phyloP scores from a whole-genome alignment of 2,797 vertebrate species.

The Hydrolagus colliei region DNA sequence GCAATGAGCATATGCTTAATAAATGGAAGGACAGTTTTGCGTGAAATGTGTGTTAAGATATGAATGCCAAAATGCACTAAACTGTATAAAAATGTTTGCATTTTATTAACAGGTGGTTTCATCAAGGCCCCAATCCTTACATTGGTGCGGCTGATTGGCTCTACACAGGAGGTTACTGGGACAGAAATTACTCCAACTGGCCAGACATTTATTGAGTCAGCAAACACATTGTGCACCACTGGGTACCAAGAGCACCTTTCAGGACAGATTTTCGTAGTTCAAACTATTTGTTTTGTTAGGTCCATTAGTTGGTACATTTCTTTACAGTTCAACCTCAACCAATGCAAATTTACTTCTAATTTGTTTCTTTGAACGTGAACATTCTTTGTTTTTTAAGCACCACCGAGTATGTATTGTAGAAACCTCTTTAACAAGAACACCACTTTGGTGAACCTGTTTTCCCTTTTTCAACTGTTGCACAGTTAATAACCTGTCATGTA shows the following conservation, averaged over 20 bases:
- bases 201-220: slow-evolving; percentile 86
- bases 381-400: slow-evolving; percentile 13
- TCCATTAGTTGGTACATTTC: neutral
- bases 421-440: neutral
- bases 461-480: neutral
- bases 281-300: too few relatives aligned
- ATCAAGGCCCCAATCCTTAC: slow-evolving; percentile 83
- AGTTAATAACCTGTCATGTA: neutral
- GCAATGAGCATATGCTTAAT: neutral
- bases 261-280: neutral
- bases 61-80: neutral
- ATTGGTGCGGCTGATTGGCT: slow-evolving; percentile 91
- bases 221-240: neutral
- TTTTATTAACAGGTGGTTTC: slow-evolving; percentile 77
- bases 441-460: neutral
- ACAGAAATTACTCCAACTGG: slow-evolving; percentile 79
- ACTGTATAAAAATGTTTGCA: neutral
- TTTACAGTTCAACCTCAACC: slow-evolving; percentile 21
- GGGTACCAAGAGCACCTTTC: neutral
- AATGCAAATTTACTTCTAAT: slow-evolving; percentile 17
- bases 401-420: neutral
- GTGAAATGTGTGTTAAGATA: neutral
- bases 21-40: neutral
- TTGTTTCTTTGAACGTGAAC: neutral
- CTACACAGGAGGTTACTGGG: slow-evolving; percentile 90